A percentile compares a stretch with the other conserved stretches of the same genome.
phyloP scores from a whole-genome alignment of 2,113 vertebrate genomes.

The Acanthisitta chloris region DNA sequence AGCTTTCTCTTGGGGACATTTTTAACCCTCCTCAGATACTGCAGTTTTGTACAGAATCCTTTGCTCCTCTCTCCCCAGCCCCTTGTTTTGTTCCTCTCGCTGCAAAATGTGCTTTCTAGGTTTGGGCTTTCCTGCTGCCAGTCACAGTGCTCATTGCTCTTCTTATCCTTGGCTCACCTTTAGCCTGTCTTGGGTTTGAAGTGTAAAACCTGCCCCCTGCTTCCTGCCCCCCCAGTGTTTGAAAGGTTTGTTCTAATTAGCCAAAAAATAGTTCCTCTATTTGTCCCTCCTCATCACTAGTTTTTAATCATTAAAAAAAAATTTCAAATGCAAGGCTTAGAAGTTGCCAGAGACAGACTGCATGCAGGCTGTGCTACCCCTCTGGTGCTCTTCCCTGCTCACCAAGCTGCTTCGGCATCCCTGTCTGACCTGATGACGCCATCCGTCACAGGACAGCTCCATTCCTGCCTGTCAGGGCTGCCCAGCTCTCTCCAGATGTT shows the following conservation, averaged over 20 bases:
- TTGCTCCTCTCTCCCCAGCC: neutral
- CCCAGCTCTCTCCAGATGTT: neutral
- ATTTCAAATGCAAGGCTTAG: neutral
- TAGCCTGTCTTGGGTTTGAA: neutral
- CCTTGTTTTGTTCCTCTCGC: neutral
- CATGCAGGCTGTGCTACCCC: neutral
- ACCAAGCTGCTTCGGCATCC: neutral
- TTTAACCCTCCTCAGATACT: neutral
- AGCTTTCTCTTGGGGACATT: neutral
- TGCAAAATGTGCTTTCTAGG: neutral
- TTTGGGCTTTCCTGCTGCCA: neutral
- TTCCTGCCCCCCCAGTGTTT: neutral
- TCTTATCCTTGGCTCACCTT: neutral
- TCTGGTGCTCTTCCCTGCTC: neutral
- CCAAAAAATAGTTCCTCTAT: neutral
- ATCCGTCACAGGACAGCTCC: neutral
- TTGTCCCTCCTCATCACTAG: neutral
- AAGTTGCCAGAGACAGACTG: neutral
- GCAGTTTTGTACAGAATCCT: neutral
- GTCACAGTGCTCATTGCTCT: neutral
- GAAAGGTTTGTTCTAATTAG: neutral
- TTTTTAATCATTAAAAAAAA: neutral
- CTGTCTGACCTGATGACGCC: neutral
- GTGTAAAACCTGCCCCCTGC: neutral
- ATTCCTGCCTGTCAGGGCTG: neutral